Evolutionary conservation across 2,113 vertebrate genomes (phyloP).

Genomic region (Engystomops pustulosus): DNA sequence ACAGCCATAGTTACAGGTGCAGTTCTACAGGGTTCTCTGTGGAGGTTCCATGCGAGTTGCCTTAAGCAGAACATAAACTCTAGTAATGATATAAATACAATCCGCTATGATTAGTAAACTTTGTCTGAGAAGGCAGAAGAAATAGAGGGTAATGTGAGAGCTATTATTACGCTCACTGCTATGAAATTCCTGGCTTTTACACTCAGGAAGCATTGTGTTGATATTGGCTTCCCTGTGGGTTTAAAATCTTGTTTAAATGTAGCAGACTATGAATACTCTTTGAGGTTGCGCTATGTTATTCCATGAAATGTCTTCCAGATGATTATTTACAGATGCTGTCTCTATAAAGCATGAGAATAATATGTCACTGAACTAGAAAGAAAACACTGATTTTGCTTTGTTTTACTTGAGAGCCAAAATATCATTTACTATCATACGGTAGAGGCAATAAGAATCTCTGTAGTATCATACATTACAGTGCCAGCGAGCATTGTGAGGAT

Average conservation of each 20-base stretch:
- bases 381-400: slow-evolving; percentile 67
- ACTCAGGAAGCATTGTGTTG: slow-evolving; percentile 91
- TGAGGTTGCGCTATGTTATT: slow-evolving; percentile 83
- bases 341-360: slow-evolving; percentile 79
- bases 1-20: no score
- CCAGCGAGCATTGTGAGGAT: neutral
- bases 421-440: slow-evolving; percentile 49
- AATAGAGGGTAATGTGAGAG: slow-evolving; percentile 79
- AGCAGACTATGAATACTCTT: slow-evolving; percentile 82
- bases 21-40: no score
- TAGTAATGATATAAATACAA: slow-evolving; percentile 11
- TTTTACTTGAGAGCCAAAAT: slow-evolving; percentile 68
- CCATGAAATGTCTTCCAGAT: slow-evolving; percentile 83
- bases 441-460: neutral
- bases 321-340: slow-evolving; percentile 84
- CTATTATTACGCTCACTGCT: slow-evolving; percentile 82
- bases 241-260: slow-evolving; percentile 85
- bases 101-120: slow-evolving; percentile 25
- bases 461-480: neutral
- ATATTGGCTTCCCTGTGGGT: slow-evolving; percentile 81
- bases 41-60: no score
- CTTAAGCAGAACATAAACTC: neutral
- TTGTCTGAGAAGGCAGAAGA: slow-evolving; percentile 63
- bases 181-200: slow-evolving; percentile 85
- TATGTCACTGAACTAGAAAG: slow-evolving; percentile 69